A percentile compares a stretch with the other conserved stretches of the same genome.
These are phyloP conservation scores for Heteronetta atricapilla DNA, from an alignment of 2,113 vertebrate species.

Conservation along the genomic window DNA sequence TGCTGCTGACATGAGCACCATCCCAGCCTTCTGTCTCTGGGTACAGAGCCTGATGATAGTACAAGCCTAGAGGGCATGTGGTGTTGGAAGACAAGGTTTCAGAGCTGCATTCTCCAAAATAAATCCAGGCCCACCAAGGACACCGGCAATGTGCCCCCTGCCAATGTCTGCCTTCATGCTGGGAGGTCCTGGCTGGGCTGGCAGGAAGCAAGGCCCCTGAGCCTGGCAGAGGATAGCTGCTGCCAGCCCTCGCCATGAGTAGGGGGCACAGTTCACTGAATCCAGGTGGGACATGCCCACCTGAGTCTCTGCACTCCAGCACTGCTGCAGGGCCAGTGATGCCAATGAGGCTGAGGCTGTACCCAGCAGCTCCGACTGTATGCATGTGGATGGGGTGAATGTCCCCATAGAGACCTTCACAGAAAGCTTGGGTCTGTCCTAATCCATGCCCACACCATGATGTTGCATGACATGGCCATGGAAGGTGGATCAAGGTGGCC, in stretches of 20 bases:
- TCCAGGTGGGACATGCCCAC: accelerated
- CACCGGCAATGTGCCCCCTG: no score
- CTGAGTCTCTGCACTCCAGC: neutral
- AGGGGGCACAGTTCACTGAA: neutral
- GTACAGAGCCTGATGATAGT: neutral
- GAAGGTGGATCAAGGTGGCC: neutral
- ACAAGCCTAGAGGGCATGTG: neutral
- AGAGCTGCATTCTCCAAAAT: no score
- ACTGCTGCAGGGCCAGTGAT: neutral
- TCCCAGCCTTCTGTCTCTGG: neutral
- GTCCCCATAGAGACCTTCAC: neutral
- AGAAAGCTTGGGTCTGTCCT: neutral
- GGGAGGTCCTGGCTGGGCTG: no score
- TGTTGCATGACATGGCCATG: neutral
- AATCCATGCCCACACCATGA: neutral
- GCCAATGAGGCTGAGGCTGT: neutral
- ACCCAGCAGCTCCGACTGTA: neutral
- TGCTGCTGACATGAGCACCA: neutral
- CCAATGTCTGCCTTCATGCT: no score
- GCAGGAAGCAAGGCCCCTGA: neutral
- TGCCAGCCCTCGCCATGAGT: neutral
- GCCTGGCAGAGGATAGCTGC: neutral
- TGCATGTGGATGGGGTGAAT: accelerated
- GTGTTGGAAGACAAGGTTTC: accelerated
- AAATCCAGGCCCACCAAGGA: accelerated